Conservation (phyloP, 2,797 vertebrate species). For the Coregonus ussuriensis region DNA sequence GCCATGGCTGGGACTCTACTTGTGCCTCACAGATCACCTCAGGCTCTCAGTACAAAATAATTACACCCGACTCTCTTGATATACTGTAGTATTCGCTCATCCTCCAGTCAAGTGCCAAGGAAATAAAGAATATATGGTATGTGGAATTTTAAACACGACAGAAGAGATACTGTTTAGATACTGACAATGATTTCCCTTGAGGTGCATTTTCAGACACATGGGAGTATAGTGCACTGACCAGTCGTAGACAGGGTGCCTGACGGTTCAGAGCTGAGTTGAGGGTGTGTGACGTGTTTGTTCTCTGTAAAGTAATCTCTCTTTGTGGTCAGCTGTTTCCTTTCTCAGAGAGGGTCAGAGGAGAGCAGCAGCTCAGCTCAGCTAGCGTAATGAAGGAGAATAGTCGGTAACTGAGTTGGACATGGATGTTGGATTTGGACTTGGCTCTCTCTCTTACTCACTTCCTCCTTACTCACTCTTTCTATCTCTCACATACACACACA, state of each 20-base stretch:
- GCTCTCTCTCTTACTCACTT: no score
- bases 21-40: conserved; percentile 4
- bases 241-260: neutral
- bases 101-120: neutral
- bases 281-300: conserved; percentile 22
- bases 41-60: neutral
- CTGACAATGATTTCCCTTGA: neutral
- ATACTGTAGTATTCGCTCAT: conserved; percentile 6
- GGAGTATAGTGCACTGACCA: neutral
- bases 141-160: neutral
- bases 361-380: neutral
- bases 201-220: neutral
- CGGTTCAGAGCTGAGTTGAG: conserved; percentile 14
- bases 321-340: conserved; percentile 35
- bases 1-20: conserved; percentile 11
- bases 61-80: neutral
- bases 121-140: neutral
- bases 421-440: no score
- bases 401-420: neutral
- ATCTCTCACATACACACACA: no score
- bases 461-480: no score
- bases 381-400: neutral
- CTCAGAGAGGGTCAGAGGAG: conserved; percentile 7
- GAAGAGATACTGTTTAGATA: neutral
- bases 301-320: conserved; percentile 10